Base-by-base conservation (phyloP, 2,797 vertebrate species). In the Protonibea diacanthus region DNA sequence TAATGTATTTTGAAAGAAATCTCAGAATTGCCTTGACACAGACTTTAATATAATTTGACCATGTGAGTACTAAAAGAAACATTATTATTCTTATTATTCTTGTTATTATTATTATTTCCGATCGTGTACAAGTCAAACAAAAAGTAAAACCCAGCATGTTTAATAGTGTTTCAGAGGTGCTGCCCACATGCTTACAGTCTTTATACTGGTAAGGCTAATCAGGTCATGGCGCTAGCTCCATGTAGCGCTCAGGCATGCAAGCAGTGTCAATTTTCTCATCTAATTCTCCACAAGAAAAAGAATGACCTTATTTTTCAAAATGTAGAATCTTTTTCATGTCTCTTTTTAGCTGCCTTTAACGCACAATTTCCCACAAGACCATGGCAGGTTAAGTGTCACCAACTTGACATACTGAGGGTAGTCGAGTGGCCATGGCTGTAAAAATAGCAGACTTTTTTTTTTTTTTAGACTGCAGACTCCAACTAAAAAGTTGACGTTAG, bases 321-420 rank as follows among this genome's bases (percentile, higher is more conserved):
- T 53, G 23, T 29, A 4, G 25, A n/a, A 48, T 6, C 2, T 63
- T 62, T 63, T 33, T 63, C 18, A 62, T 1, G 6, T 20, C 10
- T 71, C 17, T 53, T 56, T 40, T 48, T 6, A 56, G 15, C 14
- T 29, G 15, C 56, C 17, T 45, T 64, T 11, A 27, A 56, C 18
- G 48, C 59, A 71, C n/a, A 4, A 55, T 62, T 52, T 63, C 51
- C 21, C 25, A 44, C 23, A 52, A 21, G 8, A 27, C 15, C 25
- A 3, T 59, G 11, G 51, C 20, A 38, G 38, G 23, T 33, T 27
- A 58, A 72, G 65, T 71, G 53, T 59, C 38, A 71, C 47, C 53
- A 47, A 59, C 17, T n/a, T 59, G 61, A 52, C 44, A 25, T 6
- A 45, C 52, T 29, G 27, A 45, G 18, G 20, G 25, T 23, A 51